Base-by-base conservation (phyloP, 2,113 vertebrate species). In the Riparia riparia region DNA sequence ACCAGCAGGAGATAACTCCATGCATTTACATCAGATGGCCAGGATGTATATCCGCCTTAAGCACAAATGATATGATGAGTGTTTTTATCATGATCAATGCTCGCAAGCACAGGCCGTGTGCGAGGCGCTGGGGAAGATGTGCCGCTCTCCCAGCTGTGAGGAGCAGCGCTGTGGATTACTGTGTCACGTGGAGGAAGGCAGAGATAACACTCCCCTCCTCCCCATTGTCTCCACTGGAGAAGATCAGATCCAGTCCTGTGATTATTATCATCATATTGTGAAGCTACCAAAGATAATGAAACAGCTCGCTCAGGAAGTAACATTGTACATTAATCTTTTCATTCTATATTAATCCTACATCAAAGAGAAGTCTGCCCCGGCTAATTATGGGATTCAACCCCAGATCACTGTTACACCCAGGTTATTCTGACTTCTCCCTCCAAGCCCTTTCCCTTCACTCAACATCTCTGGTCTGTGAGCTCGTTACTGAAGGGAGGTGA, bases 61-160 rank as follows among this genome's bases (percentile, higher is more conserved):
- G 87, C 91, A 56, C 44, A 86, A 86, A 82, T 93, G 64, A 84
- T 97, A 94, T 87, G 5, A 91, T 84, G 63, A 69, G 20, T 61
- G 44, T 72, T 60, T 87, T 87, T 91, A 94, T 91, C 86, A 14
- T 77, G 76, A 77, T 69, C 87, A 56, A 68, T 85, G 61, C 42
- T 88, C 86, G 76, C 83, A 95, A 87, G 92, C n/a, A 44, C 16
- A 74, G 45, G 49, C 82, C 57, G 2, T 61, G 72, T 7, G 18
- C 53, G 37, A 37, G 64, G 72, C 0, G 0, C 54, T 93, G 11
- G 47, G 32, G 91, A 80, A n/a, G 72, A 69, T 51, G 65, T 74
- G 47, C 51, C 84, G 61, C 68, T 66, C 84, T 84, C 57, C 86
- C 53, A n/a, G 12, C 60, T 70, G 69, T 57, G 82, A 84, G 44